These are phyloP conservation scores for Sussaba pulchella DNA, from an alignment of 2,888 invertebrate genomes.

Conservation along the genomic window DNA sequence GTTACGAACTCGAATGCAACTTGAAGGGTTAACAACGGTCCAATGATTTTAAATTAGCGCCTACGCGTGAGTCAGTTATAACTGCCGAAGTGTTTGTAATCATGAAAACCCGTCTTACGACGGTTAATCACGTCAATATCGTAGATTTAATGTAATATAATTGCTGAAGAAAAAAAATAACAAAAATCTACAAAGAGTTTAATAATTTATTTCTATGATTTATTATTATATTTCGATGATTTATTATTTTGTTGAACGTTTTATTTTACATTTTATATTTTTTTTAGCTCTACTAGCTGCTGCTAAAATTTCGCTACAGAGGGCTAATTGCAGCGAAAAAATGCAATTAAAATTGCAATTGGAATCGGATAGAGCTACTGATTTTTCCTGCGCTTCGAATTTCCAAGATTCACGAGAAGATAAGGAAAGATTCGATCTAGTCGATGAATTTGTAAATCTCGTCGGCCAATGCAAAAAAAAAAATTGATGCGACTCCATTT, in stretches of 20 bases:
- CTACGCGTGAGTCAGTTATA: slow-evolving; percentile 36
- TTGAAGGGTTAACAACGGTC: slow-evolving; percentile 45
- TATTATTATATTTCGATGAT: slow-evolving; percentile 8
- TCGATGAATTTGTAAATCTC: no score
- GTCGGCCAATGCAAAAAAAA: no score
- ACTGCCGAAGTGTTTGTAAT: slow-evolving; percentile 50
- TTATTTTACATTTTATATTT: no score
- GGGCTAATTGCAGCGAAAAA: not conserved
- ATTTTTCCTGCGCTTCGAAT: no score
- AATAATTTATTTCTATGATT: slow-evolving; percentile 23
- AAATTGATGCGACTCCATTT: no score
- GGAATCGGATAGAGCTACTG: no score
- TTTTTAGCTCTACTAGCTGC: no score
- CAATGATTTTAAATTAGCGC: slow-evolving; percentile 61
- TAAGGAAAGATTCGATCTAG: no score
- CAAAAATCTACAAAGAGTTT: slow-evolving; percentile 8
- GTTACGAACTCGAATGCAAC: slow-evolving; percentile 1
- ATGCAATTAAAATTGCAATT: not conserved
- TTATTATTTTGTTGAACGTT: not conserved
- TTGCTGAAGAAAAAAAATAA: slow-evolving; percentile 59
- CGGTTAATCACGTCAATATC: slow-evolving; percentile 62
- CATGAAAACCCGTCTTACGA: slow-evolving; percentile 52
- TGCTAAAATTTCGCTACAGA: not conserved
- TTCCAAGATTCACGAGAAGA: not conserved
- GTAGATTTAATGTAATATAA: slow-evolving; percentile 71